These are phyloP conservation scores for Junonia oenone DNA, from an alignment of 2,888 invertebrate genomes.

Conservation along the genomic window DNA sequence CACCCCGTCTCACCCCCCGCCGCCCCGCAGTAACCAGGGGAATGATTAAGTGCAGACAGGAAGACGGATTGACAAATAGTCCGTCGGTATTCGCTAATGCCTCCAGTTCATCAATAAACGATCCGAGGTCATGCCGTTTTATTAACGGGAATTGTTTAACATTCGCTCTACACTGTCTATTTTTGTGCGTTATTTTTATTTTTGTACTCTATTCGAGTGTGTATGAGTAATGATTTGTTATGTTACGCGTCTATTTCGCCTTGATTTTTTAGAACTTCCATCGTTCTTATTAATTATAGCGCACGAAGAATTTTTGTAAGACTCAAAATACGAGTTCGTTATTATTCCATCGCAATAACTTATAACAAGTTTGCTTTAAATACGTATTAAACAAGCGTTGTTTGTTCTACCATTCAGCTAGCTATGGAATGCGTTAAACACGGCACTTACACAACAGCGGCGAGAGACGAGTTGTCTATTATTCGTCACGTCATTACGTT, in stretches of 20 bases:
- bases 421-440: slow-evolving; percentile 14
- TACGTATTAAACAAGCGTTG: neutral
- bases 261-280: neutral
- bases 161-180: neutral
- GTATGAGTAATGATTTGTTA: neutral
- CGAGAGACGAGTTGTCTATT: slow-evolving; percentile 28
- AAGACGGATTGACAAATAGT: slow-evolving; percentile 79
- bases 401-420: slow-evolving; percentile 6
- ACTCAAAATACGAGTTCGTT: neutral
- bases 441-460: slow-evolving; percentile 2
- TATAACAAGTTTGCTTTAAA: neutral
- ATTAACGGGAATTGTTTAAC: slow-evolving; percentile 21
- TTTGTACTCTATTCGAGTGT: neutral
- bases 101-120: slow-evolving; percentile 70
- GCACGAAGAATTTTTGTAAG: neutral
- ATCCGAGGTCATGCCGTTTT: slow-evolving; percentile 38
- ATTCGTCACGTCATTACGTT: slow-evolving; percentile 38
- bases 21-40: slow-evolving; percentile 55
- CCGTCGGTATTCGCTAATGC: slow-evolving; percentile 77
- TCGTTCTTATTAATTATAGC: neutral
- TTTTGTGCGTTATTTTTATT: neutral
- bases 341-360: neutral
- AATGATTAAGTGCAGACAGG: slow-evolving; percentile 76
- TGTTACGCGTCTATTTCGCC: neutral
- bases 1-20: slow-evolving; percentile 24